Evolutionary conservation across 2,888 invertebrate genomes (phyloP).

Genomic region (Trachelus iudaicus): DNA sequence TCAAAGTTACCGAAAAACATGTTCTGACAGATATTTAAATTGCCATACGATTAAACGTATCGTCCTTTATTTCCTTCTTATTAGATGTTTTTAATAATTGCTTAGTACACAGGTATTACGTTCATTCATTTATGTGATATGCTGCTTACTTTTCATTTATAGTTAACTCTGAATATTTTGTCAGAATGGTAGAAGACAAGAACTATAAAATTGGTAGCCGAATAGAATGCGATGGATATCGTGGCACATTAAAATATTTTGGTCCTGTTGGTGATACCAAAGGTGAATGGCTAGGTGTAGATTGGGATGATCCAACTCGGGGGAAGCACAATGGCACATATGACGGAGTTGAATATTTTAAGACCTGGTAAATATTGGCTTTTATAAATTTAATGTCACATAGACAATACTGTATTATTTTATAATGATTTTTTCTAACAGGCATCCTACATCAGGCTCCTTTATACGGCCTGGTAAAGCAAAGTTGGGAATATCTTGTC

Average conservation of each 20-base stretch:
- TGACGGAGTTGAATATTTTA: constrained; percentile 85
- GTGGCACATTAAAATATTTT: constrained; percentile 68
- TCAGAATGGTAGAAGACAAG: constrained; percentile 58
- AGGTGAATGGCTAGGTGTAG: constrained; percentile 88
- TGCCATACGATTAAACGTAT: not conserved
- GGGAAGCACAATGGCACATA: constrained; percentile 94
- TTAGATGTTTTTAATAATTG: not conserved
- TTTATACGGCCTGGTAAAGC: constrained; percentile 88
- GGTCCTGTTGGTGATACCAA: constrained; percentile 67
- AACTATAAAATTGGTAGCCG: constrained; percentile 64
- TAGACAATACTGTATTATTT: constrained; percentile 9
- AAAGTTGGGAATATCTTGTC: constrained; percentile 76
- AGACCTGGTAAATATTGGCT: constrained; percentile 69
- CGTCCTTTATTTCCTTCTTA: not conserved
- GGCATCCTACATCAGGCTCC: constrained; percentile 85
- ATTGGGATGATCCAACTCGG: constrained; percentile 91
- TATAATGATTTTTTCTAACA: constrained; percentile 48
- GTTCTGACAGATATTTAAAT: not conserved
- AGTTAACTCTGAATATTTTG: constrained; percentile 7
- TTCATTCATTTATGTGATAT: not conserved
- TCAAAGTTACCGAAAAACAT: not conserved
- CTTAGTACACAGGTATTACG: not conserved
- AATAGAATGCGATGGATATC: constrained; percentile 66
- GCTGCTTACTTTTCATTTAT: not conserved
- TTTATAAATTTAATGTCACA: not conserved